These are phyloP conservation scores for Scaptomyza montana DNA, from an alignment of 1,140 invertebrate species.

Conservation along the genomic window DNA sequence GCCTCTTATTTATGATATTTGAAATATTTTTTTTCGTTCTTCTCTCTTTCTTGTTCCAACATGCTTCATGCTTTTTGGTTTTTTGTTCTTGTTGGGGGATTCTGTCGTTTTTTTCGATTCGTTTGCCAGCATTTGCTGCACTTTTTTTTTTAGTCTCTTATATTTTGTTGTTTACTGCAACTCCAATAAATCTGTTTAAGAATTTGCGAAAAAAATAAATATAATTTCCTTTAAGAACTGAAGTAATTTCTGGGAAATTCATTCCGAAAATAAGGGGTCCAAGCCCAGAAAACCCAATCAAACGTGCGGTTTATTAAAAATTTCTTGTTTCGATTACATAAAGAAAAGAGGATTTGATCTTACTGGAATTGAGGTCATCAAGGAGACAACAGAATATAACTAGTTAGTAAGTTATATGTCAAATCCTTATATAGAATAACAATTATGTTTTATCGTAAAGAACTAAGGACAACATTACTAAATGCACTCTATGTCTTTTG, in stretches of 20 bases:
- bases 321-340: too few species aligned
- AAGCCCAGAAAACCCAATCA: too few species aligned
- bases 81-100: not conserved
- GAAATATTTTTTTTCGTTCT: conserved; percentile 24
- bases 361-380: too few species aligned
- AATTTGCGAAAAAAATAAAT: not conserved
- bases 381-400: too few species aligned
- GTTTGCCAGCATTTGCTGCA: conserved; percentile 14
- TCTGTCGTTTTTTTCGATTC: conserved; percentile 1
- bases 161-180: conserved; percentile 8
- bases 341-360: too few species aligned
- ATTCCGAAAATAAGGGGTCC: too few species aligned
- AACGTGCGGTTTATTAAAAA: too few species aligned
- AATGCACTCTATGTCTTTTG: not conserved
- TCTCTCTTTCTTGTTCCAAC: not conserved
- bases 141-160: conserved; percentile 18
- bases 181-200: conserved; percentile 31
- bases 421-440: too few species aligned
- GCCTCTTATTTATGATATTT: conserved; percentile 76
- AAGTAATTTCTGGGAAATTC: too few species aligned
- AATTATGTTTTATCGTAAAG: too few species aligned
- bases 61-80: not conserved
- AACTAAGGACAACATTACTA: too few species aligned
- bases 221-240: not conserved
- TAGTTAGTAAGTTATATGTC: too few species aligned